Base-by-base conservation (phyloP, 2,888 invertebrate genomes). In the Blastobasis adustella region DNA sequence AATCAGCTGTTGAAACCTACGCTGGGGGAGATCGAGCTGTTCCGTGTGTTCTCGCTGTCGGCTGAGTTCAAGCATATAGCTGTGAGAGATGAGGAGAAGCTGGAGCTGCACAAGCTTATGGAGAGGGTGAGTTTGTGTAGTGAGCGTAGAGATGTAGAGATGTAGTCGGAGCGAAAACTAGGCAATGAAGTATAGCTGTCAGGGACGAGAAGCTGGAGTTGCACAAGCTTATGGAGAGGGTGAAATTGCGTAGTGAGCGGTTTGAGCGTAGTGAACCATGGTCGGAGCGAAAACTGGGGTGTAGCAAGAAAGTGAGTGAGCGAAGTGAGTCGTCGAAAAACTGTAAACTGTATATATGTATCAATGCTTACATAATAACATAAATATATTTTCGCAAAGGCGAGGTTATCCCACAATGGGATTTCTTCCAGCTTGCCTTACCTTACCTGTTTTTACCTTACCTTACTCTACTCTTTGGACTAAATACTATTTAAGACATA, bases 11-110 rank as follows among this genome's bases (percentile, higher is more conserved):
- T 99, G 57, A 98, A 99, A 77, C 97, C 98, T 9, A 99, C 98
- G 0, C 89, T 99, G 0, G 97, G 97, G 55, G 99, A 99, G 87
- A 99, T 99, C 47, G 99, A 99, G 79, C 87, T 99, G 56, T 98
- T 99, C 83, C 82, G 96, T 1, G 98, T 99, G n/a, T 99, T 99
- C 82, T 98, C 99, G 0, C 89, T 99, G n/a, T 98, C 98, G 0
- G 93, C 96, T 0, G 99, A 99, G 84, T 99, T 99, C 88, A 93
- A 92, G 62, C 94, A 98, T 70, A 95, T 99, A 45, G 93, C 95
- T 0, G 98, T 99, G 0, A n/a, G n/a, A n/a, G n/a, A n/a, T n/a
- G n/a, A n/a, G n/a, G 99, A 99, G 84, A 99, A 99, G 69, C 76
- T 98, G 54, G 99, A 99, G 80, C 82, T 99, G 58, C 96, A 97